phyloP scores from a whole-genome alignment of 1,140 invertebrate genomes.

The Bombus consobrinus region DNA sequence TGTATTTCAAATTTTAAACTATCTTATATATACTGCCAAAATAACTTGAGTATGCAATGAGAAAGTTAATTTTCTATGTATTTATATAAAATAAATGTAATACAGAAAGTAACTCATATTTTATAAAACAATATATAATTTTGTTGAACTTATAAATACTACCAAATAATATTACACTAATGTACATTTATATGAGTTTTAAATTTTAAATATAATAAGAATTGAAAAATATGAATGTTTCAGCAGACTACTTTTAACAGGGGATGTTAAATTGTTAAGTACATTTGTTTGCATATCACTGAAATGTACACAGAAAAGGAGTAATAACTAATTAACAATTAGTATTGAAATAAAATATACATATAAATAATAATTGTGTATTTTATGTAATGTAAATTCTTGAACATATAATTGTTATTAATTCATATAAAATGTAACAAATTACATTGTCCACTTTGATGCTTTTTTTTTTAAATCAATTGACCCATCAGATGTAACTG shows the following conservation, averaged over 20 bases:
- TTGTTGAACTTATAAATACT: slow-evolving; percentile 13
- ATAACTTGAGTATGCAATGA: slow-evolving; percentile 21
- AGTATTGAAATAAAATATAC: not conserved
- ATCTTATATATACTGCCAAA: slow-evolving; percentile 44
- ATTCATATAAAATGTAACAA: not conserved
- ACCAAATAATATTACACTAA: not conserved
- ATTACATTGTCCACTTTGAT: slow-evolving; percentile 88
- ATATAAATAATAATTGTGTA: not conserved
- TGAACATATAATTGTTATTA: not conserved
- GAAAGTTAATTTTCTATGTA: slow-evolving; percentile 44
- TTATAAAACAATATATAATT: slow-evolving; percentile 57
- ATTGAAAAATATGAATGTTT: slow-evolving; percentile 1
- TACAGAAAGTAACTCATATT: slow-evolving; percentile 50
- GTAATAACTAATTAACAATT: not conserved
- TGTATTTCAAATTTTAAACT: slow-evolving; percentile 2
- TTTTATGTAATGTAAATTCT: not conserved
- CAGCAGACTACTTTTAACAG: slow-evolving; percentile 10
- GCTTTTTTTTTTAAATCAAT: slow-evolving; percentile 89
- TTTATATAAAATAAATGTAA: slow-evolving; percentile 45
- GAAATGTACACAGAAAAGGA: not conserved
- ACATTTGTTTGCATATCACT: slow-evolving; percentile 25
- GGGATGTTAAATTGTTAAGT: slow-evolving; percentile 14
- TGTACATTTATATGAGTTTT: slow-evolving; percentile 6
- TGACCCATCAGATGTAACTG: slow-evolving; percentile 88
- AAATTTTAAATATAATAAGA: slow-evolving; percentile 20